These are phyloP conservation scores for Henricia sp. DNA, from an alignment of 53 echinoderm and acorn worm species.

Conservation along the genomic window DNA sequence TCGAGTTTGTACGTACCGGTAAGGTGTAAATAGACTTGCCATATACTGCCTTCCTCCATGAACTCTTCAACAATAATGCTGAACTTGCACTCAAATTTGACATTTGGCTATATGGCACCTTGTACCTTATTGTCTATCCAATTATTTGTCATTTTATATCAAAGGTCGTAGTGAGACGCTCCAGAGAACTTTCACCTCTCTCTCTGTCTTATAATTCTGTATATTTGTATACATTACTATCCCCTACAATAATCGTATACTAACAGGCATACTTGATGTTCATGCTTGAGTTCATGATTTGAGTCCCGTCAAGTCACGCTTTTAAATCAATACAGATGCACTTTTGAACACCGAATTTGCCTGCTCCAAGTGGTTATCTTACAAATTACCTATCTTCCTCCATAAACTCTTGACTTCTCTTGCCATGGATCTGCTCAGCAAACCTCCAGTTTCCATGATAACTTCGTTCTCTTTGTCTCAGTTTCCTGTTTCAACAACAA, in stretches of 20 bases:
- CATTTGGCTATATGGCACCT: too few species aligned
- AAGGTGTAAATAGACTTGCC: too few species aligned
- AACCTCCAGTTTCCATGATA: neutral
- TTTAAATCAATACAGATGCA: neutral
- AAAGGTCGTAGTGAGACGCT: too few species aligned
- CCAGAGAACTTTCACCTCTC: too few species aligned
- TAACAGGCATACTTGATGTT: neutral
- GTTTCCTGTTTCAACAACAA: neutral
- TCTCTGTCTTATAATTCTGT: neutral
- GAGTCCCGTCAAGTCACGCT: neutral
- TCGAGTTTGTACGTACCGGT: too few species aligned
- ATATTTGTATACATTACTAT: neutral
- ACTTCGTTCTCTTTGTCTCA: slow-evolving; percentile 7
- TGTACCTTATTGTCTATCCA: too few species aligned
- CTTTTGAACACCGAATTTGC: too few species aligned
- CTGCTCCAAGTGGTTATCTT: too few species aligned
- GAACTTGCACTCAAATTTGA: too few species aligned
- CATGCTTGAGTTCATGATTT: neutral
- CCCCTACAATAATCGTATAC: neutral
- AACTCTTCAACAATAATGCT: too few species aligned
- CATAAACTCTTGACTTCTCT: slow-evolving; percentile 15
- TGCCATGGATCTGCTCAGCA: slow-evolving; percentile 16
- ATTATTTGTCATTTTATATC: too few species aligned
- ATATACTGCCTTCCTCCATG: too few species aligned
- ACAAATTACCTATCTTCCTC: slow-evolving; percentile 30